Conservation (phyloP, 2,888 invertebrate species). For the Pecten maximus region DNA sequence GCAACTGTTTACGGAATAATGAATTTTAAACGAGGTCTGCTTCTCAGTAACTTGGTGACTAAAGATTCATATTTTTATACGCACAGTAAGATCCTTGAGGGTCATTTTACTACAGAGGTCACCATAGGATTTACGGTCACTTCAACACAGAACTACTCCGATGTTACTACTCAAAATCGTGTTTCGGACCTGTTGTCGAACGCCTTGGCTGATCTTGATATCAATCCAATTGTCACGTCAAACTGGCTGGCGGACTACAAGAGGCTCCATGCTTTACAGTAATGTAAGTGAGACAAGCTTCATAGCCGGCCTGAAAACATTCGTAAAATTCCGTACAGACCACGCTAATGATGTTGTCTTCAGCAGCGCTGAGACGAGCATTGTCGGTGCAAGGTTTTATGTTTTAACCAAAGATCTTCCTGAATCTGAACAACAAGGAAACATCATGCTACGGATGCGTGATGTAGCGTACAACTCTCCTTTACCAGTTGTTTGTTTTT, state of each 20-base stretch:
- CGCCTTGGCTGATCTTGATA: neutral
- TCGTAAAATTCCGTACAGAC: neutral
- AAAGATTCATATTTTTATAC: constrained; percentile 66
- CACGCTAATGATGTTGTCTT: constrained; percentile 38
- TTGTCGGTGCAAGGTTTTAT: neutral
- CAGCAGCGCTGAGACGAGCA: neutral
- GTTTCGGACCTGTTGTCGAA: neutral
- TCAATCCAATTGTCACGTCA: neutral
- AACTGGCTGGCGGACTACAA: constrained; percentile 31
- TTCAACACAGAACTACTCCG: constrained; percentile 50
- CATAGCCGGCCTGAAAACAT: neutral
- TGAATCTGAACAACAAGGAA: constrained; percentile 85
- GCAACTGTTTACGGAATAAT: constrained; percentile 68
- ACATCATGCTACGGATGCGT: constrained; percentile 66
- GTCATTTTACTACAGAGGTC: constrained; percentile 58
- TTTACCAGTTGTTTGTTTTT: constrained; percentile 63
- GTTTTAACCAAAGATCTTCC: constrained; percentile 89
- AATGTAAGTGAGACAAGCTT: constrained; percentile 24
- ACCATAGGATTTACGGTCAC: constrained; percentile 62
- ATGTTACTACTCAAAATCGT: neutral
- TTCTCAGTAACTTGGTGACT: constrained; percentile 65
- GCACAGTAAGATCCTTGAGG: constrained; percentile 55
- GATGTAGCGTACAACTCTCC: constrained; percentile 59
- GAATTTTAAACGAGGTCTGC: constrained; percentile 67
- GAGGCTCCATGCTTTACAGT: neutral